Evolutionary conservation across 2,113 vertebrate species (phyloP).

Genomic region (Gymnogyps californianus): DNA sequence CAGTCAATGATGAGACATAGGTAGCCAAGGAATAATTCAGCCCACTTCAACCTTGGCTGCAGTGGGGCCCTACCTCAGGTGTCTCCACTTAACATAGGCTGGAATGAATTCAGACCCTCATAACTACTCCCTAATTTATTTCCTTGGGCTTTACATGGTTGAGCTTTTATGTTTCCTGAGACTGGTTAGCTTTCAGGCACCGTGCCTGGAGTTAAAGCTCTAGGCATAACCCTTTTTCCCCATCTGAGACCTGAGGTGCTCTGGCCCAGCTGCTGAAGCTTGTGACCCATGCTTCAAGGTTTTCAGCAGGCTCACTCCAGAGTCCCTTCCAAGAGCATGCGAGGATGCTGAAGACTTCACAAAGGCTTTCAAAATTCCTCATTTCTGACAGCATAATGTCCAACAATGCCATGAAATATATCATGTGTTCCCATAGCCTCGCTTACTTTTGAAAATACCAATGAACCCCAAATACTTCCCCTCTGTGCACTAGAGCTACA

Average conservation of each 20-base stretch:
- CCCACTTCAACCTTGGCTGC: background rate
- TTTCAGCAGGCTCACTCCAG: background rate
- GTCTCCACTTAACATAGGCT: background rate
- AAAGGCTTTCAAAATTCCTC: background rate
- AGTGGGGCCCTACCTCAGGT: background rate
- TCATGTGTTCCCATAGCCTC: background rate
- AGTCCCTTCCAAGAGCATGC: background rate
- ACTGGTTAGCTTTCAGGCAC: background rate
- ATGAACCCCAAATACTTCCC: background rate
- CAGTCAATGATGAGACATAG: accelerated
- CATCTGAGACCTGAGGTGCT: background rate
- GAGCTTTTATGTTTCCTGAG: background rate
- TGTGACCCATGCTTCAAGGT: background rate
- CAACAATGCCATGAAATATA: background rate
- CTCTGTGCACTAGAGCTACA: background rate
- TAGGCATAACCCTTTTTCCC: background rate
- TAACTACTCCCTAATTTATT: background rate
- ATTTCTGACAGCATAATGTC: background rate
- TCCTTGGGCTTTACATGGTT: background rate
- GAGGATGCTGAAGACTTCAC: background rate
- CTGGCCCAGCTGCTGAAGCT: background rate
- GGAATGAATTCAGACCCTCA: background rate
- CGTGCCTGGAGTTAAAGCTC: background rate
- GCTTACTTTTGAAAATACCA: background rate
- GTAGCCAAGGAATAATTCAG: background rate